Evolutionary conservation across 2,888 invertebrate genomes (phyloP), one percentile per base, ranked within the genome.

Genomic region (Sinotaia quadrata): DNA sequence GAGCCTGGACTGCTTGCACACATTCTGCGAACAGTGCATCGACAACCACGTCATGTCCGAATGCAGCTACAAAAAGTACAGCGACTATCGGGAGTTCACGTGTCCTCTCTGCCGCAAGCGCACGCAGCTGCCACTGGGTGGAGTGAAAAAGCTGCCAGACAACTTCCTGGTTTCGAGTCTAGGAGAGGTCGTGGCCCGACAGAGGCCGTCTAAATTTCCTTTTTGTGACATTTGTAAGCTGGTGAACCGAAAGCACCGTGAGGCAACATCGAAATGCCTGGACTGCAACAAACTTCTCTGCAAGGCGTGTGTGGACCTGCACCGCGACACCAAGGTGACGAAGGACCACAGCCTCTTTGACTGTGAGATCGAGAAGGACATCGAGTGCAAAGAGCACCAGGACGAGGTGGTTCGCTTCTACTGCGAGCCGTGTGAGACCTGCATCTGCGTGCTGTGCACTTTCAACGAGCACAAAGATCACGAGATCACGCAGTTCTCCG

Each of bases 251-350:
- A 85, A 85, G 60, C 87, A 87, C 67, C 74, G 84, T n/a, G 87
- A 87, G 71, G 88, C 88, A 29, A 74, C 84, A 15, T 86, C 87
- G 12, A 88, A 88, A 77, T 88, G 88, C 71, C 78, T 88, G 51
- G 88, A 88, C 75, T 88, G 88, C 72, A 87, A 87, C 77, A 88
- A 88, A 75, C 79, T 88, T 58, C 79, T 88, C 44, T 88, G 88
- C 71, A 84, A 84, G 63, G 67, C 78, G 33, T 88, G 88, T 71
- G 87, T 87, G 10, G 85, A 85, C 41, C 72, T 86, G 67, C 88
- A 88, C 76, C 80, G 78, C 66, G 84, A 85, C 29, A 88, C 87
- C 34, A 87, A 87, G 76, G 87, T 88, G 36, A 88, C 88, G 8
- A 84, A 83, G 72, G 78, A 80, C 66, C 88, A 88, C 80, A 86